Percentiles rank a stretch among this genome's conserved stretches.
These are phyloP conservation scores for Magallana angulata DNA, from an alignment of 1,140 invertebrate species.

Conservation along the genomic window DNA sequence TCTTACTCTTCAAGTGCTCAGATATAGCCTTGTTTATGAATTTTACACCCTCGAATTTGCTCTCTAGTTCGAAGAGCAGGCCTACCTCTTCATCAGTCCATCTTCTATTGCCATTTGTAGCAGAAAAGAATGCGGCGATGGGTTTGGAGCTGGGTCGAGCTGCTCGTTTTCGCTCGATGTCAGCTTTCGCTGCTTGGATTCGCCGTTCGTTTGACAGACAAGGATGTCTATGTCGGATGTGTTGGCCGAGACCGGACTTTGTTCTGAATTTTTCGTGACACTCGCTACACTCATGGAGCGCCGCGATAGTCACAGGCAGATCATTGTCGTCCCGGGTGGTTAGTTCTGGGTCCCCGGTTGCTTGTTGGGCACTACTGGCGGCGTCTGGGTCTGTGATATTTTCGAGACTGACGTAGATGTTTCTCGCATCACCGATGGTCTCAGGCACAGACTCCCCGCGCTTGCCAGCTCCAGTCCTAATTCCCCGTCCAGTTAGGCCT, in stretches of 20 bases:
- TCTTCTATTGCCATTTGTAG: no score
- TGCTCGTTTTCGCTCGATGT: not conserved
- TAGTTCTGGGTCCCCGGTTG: not conserved
- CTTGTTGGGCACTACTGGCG: no score
- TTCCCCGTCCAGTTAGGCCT: not conserved
- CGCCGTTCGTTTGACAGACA: not conserved
- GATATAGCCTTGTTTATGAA: not conserved
- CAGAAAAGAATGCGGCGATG: not conserved
- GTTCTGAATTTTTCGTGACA: not conserved
- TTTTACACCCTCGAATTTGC: not conserved
- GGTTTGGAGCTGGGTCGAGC: not conserved
- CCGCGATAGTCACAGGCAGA: not conserved
- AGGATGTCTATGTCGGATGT: not conserved
- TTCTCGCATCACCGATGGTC: not conserved
- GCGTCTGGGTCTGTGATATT: no score
- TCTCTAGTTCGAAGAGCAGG: not conserved
- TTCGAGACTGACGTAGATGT: no score
- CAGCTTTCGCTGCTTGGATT: not conserved
- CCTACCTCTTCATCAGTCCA: not conserved
- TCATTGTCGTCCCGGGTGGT: not conserved
- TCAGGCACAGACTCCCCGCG: not conserved
- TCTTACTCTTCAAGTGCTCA: not conserved
- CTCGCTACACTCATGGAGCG: not conserved
- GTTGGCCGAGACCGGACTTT: slow-evolving; percentile 1
- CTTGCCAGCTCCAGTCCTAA: not conserved